Evolutionary conservation across 2,113 vertebrate genomes (phyloP).

Genomic region (Grammomys surdaster): DNA sequence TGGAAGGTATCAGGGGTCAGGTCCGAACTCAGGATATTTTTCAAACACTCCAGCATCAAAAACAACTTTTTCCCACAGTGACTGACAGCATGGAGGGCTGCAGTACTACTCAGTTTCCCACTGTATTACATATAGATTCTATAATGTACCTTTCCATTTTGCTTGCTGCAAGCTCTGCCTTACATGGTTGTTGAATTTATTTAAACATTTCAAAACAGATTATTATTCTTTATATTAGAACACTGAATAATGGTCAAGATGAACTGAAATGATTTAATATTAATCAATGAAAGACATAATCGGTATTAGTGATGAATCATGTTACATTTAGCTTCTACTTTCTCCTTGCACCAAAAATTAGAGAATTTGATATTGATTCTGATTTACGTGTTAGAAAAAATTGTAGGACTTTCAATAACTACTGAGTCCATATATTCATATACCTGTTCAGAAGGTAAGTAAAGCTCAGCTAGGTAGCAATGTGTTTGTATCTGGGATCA

Average conservation of each 20-base stretch:
- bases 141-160: no score
- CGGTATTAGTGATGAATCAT: neutral
- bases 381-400: neutral
- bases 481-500: neutral
- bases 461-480: neutral
- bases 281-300: neutral
- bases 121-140: neutral
- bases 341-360: neutral
- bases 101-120: neutral
- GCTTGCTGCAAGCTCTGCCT: neutral
- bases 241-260: no score
- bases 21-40: rapidly evolving
- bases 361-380: neutral
- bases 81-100: neutral
- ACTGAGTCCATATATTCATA: neutral
- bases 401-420: neutral
- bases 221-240: neutral
- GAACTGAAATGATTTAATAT: neutral
- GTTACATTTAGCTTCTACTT: neutral
- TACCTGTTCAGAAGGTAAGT: no score
- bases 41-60: neutral
- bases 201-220: neutral
- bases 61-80: neutral
- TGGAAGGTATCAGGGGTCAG: neutral
- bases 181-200: rapidly evolving